Evolutionary conservation across 1,140 invertebrate genomes (phyloP).

Genomic region (Littorina saxatilis): DNA sequence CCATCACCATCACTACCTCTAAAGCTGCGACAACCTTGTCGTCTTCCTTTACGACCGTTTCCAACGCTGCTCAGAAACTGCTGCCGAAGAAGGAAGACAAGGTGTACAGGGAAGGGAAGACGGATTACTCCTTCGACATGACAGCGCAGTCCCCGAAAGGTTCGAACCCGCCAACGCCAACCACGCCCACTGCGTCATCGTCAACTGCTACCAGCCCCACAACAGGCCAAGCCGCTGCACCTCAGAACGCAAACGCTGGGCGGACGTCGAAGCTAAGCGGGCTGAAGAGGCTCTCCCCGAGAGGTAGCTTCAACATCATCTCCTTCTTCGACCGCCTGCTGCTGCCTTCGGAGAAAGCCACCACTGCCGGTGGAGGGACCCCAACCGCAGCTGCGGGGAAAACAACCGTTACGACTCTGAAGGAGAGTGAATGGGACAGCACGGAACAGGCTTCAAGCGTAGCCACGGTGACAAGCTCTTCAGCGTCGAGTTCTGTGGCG

Average conservation of each 20-base stretch:
- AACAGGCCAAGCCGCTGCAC: neutral
- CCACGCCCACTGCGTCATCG: neutral
- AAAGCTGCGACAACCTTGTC: neutral
- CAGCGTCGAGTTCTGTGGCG: neutral
- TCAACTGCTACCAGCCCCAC: neutral
- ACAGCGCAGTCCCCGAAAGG: neutral
- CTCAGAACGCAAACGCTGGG: neutral
- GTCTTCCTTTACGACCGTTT: neutral
- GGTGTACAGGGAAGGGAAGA: constrained; percentile 25
- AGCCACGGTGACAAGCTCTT: neutral
- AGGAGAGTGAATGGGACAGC: neutral
- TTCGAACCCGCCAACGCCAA: neutral
- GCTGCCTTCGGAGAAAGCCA: constrained; percentile 40
- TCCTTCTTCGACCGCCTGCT: constrained; percentile 50
- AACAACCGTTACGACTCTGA: neutral
- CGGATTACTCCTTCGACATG: constrained; percentile 32
- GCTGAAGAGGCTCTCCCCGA: constrained; percentile 28
- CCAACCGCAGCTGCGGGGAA: neutral
- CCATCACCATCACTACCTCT: neutral
- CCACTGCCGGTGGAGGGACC: neutral
- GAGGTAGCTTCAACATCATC: constrained; percentile 48
- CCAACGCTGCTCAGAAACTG: constrained; percentile 39
- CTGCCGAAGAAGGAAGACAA: constrained; percentile 35
- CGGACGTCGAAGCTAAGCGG: neutral
- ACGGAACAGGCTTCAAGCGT: neutral